Evolutionary conservation across 2,888 invertebrate genomes (phyloP).

Genomic region (Thereva unica): DNA sequence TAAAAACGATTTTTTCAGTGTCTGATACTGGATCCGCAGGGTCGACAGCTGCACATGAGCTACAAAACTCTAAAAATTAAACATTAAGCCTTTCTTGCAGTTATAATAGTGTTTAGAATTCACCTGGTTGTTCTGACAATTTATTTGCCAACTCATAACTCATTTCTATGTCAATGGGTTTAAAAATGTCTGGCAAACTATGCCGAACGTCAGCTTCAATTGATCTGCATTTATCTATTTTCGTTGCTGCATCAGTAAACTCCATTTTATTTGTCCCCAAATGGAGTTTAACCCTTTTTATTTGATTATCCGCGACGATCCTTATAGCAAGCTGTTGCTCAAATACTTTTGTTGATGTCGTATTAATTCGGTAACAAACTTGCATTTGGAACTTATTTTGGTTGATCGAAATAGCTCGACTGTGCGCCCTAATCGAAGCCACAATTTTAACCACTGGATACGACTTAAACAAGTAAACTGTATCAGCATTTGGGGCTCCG

Average conservation of each 20-base stretch:
- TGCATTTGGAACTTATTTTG: constrained; percentile 53
- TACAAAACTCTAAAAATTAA: constrained; percentile 51
- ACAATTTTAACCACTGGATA: constrained; percentile 57
- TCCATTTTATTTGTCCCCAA: constrained; percentile 49
- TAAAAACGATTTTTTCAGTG: constrained; percentile 55
- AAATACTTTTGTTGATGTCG: constrained; percentile 46
- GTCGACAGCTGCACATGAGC: constrained; percentile 56
- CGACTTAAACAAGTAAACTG: constrained; percentile 57
- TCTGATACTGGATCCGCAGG: constrained; percentile 52
- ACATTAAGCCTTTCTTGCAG: background rate
- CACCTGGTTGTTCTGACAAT: constrained; percentile 50
- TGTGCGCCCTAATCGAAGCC: constrained; percentile 52
- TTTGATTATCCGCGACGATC: constrained; percentile 52
- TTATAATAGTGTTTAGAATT: background rate
- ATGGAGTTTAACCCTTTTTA: constrained; percentile 52
- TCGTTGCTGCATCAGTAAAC: constrained; percentile 49
- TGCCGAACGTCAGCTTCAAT: constrained; percentile 52
- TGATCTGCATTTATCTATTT: constrained; percentile 49
- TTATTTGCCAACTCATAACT: constrained; percentile 53
- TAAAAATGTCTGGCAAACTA: constrained; percentile 56
- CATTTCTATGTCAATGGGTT: constrained; percentile 56
- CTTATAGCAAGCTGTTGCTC: constrained; percentile 51
- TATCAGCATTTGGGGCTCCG: constrained; percentile 59
- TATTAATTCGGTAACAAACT: constrained; percentile 52
- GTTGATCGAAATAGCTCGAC: constrained; percentile 54